Conservation (phyloP, 1,140 invertebrate species). For the Drosophila sp. region DNA sequence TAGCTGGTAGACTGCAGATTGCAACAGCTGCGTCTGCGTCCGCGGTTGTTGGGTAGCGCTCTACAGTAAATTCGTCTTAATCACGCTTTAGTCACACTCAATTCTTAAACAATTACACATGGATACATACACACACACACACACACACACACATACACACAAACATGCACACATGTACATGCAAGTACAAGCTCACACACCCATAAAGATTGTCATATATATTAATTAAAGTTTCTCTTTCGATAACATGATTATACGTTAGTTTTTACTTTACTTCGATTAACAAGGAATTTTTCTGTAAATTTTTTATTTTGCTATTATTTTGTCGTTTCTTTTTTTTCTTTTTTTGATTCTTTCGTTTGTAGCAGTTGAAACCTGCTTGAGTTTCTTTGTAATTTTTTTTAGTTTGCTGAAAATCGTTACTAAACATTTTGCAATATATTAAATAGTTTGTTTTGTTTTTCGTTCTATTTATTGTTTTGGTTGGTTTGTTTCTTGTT, state of each 20-base stretch:
- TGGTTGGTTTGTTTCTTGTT: background rate
- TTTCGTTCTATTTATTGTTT: slow-evolving; percentile 20
- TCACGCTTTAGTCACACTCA: slow-evolving; percentile 67
- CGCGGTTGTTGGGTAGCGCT: slow-evolving; percentile 35
- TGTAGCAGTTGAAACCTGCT: slow-evolving; percentile 63
- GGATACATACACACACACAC: slow-evolving; percentile 30
- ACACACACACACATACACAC: slow-evolving; percentile 26
- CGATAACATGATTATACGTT: slow-evolving; percentile 21
- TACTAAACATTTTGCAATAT: slow-evolving; percentile 43
- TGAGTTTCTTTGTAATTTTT: slow-evolving; percentile 53
- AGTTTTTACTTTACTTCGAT: slow-evolving; percentile 7
- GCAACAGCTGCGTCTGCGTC: slow-evolving; percentile 42
- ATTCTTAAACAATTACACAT: slow-evolving; percentile 17
- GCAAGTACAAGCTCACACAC: slow-evolving; percentile 26
- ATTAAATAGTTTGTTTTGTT: slow-evolving; percentile 20
- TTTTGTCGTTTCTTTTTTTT: slow-evolving; percentile 26
- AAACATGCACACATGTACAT: slow-evolving; percentile 9
- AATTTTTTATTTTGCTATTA: background rate
- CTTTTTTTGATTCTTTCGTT: slow-evolving; percentile 18
- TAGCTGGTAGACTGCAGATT: slow-evolving; percentile 34
- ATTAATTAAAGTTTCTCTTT: slow-evolving; percentile 45
- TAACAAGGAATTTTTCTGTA: background rate
- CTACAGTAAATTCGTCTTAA: slow-evolving; percentile 81
- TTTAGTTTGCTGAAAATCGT: slow-evolving; percentile 26
- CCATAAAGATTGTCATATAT: slow-evolving; percentile 68